These are phyloP conservation scores for Cephalopachus bancanus DNA, from an alignment of 2,797 vertebrate species.

Conservation along the genomic window DNA sequence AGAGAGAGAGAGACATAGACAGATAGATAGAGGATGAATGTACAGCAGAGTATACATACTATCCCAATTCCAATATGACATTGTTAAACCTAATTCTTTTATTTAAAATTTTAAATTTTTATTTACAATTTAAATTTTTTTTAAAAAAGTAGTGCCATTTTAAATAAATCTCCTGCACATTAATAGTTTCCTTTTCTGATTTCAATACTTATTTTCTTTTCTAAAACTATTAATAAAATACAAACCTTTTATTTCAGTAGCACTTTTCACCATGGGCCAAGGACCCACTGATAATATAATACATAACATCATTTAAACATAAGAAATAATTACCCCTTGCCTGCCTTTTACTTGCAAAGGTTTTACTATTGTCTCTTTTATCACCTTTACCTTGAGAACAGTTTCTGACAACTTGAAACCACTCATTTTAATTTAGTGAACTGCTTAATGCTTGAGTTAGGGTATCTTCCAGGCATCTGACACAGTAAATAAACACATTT, in stretches of 20 bases:
- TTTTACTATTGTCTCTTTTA: not conserved
- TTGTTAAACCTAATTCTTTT: not conserved
- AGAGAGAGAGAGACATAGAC: not conserved
- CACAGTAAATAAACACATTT: not conserved
- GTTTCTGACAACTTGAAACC: not conserved
- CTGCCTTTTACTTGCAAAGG: not conserved
- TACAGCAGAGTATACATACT: not conserved
- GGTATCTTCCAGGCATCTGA: not conserved
- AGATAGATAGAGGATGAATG: not conserved
- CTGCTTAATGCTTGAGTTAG: not conserved
- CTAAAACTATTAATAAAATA: not conserved
- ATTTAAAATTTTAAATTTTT: not conserved
- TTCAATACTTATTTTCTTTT: not conserved
- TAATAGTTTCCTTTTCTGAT: slow-evolving; percentile 23
- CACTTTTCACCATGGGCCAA: not conserved
- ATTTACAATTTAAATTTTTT: not conserved
- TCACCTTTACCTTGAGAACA: not conserved
- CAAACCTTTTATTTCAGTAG: not conserved
- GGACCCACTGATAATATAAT: not conserved
- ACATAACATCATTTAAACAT: not conserved
- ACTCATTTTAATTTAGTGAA: not conserved
- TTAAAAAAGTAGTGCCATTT: not conserved
- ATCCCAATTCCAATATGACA: not conserved
- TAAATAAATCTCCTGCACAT: not conserved
- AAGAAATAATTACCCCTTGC: not conserved